Evolutionary conservation across 1,140 invertebrate genomes (phyloP), one percentile per base, ranked within the genome.

Genomic region (Polyergus mexicanus): DNA sequence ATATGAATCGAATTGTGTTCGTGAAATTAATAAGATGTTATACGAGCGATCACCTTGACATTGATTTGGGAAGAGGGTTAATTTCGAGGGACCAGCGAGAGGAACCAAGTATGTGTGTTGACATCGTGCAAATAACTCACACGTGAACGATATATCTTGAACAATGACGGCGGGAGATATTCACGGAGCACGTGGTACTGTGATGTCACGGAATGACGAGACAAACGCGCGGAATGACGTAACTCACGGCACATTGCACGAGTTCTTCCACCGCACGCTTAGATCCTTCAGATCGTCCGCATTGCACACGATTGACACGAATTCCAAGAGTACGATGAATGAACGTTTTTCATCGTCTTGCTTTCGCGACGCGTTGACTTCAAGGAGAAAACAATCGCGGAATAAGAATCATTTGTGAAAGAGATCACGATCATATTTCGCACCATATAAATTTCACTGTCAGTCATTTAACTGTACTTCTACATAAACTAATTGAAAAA

Each of bases 151-250:
- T 74, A 68, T 47, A 28, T 19, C 3, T 32, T 35, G 69, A 13
- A 78, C 74, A 41, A 47, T n/a, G 58, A 77, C 32, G 58, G 38
- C 38, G 32, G 38, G n/a, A 38, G 38, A 72, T 68, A 66, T 56
- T 77, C 62, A 22, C n/a, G 28, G 25, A 25, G 11, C 56, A 28
- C 60, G 11, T 41, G 11, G 25, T 51, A 28, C 41, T 51, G 78
- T 78, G 47, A 78, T 62, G 86, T 88, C 56, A 88, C 71, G 54
- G 86, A 89, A 89, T 88, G 86, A 88, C 88, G 56, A 86, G 47
- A 62, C 83, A 63, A 62, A 71, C 86, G 47, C 25, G 35, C n/a
- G 25, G 54, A 38, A 69, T 74, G 51, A 78, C 28, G 75, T 74
- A 80, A 58, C 66, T 74, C 58, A 56, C 68, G 28, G 62, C 35